A percentile compares a stretch with the other conserved stretches of the same genome.
Conservation (phyloP, 1,140 invertebrate species). For the Halesus radiatus region DNA sequence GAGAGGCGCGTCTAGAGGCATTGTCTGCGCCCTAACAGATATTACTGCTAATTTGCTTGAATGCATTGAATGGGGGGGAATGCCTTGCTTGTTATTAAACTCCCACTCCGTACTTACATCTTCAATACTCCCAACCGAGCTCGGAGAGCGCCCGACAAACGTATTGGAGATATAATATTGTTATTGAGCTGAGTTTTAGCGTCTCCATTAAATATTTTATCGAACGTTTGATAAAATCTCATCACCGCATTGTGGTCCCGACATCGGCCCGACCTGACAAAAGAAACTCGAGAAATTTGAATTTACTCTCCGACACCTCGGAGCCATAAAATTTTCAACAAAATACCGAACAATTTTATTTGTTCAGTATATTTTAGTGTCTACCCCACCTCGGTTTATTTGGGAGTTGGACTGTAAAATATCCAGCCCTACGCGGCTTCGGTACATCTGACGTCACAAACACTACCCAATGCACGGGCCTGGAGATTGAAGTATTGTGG, state of each 20-base stretch:
- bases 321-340: neutral
- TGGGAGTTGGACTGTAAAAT: neutral
- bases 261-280: neutral
- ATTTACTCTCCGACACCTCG: neutral
- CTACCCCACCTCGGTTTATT: neutral
- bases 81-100: too few relatives aligned
- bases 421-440: neutral
- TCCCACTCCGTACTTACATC: neutral
- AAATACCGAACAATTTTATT: conserved; percentile 4
- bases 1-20: neutral
- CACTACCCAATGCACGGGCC: too few relatives aligned
- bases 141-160: too few relatives aligned
- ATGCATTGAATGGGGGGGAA: neutral
- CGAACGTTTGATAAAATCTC: neutral
- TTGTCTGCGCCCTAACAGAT: conserved; percentile 5
- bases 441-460: neutral
- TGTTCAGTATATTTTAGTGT: conserved; percentile 6
- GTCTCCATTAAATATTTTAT: neutral
- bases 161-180: too few relatives aligned
- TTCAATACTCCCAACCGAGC: neutral
- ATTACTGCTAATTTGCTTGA: conserved; percentile 11
- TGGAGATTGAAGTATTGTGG: too few relatives aligned
- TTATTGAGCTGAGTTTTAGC: neutral
- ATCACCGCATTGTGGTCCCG: neutral
- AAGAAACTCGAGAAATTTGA: neutral